A percentile compares a stretch with the other conserved stretches of the same genome.
Conservation (phyloP, 2,113 vertebrate species). For the Myiagra hebetior region DNA sequence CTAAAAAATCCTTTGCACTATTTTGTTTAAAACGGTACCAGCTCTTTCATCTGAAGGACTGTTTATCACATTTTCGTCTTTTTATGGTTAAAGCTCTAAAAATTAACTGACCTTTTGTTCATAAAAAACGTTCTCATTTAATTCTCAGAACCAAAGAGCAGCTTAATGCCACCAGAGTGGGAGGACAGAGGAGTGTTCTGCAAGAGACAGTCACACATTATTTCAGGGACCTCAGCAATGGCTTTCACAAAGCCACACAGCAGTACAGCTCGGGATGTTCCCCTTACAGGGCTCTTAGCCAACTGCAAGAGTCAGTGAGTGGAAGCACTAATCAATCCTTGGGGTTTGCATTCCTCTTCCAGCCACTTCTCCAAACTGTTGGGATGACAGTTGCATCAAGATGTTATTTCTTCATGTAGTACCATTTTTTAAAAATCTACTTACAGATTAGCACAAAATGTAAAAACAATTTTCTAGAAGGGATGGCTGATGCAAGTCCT, state of each 20-base stretch:
- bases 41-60: neutral
- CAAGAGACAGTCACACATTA: neutral
- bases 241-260: neutral
- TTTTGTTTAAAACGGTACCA: neutral
- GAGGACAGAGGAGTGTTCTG: neutral
- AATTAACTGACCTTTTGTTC: neutral
- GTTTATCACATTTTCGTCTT: neutral
- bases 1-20: neutral
- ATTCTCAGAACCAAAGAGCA: neutral
- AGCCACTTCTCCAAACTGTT: neutral
- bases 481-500: fast-evolving
- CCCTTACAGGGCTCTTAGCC: neutral
- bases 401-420: neutral
- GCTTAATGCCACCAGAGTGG: neutral
- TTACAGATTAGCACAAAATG: neutral
- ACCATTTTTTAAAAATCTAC: neutral
- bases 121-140: neutral
- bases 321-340: fast-evolving
- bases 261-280: neutral
- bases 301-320: neutral
- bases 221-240: neutral
- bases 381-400: neutral
- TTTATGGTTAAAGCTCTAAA: neutral
- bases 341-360: neutral
- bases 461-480: neutral